Conservation (phyloP, 2,797 vertebrate genomes). For the Anguilla megastoma region DNA sequence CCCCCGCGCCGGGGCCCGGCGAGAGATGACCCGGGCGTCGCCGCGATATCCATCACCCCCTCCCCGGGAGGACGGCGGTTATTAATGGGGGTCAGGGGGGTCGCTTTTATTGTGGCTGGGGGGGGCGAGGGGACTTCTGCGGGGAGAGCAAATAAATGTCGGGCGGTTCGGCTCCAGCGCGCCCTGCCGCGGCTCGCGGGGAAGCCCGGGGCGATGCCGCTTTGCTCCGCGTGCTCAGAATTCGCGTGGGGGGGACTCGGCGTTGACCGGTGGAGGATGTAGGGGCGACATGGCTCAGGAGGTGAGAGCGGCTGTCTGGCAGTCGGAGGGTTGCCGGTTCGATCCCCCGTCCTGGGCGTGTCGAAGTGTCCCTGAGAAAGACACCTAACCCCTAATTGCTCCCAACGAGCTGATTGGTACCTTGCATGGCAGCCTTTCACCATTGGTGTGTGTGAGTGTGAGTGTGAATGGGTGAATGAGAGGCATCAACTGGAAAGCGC, state of each 20-base stretch:
- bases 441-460: too few relatives aligned
- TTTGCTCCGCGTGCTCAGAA: not conserved
- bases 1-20: not conserved
- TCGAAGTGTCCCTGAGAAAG: too few relatives aligned
- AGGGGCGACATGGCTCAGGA: too few relatives aligned
- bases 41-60: conserved; percentile 7
- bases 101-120: conserved; percentile 7
- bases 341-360: too few relatives aligned
- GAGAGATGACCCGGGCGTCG: conserved; percentile 9
- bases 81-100: conserved; percentile 21
- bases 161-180: not conserved
- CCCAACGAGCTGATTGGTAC: too few relatives aligned
- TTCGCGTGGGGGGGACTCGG: not conserved
- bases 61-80: conserved; percentile 14
- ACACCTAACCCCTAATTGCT: too few relatives aligned
- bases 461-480: too few relatives aligned
- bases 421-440: too few relatives aligned
- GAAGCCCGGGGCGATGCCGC: not conserved
- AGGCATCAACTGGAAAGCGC: too few relatives aligned
- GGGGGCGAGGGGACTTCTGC: not conserved
- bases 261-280: not conserved
- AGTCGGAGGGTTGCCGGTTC: too few relatives aligned
- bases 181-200: not conserved
- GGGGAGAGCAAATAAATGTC: not conserved
- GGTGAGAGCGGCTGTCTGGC: too few relatives aligned